phyloP scores from a whole-genome alignment of 2,797 vertebrate genomes.

The Megalops cyprinoides region DNA sequence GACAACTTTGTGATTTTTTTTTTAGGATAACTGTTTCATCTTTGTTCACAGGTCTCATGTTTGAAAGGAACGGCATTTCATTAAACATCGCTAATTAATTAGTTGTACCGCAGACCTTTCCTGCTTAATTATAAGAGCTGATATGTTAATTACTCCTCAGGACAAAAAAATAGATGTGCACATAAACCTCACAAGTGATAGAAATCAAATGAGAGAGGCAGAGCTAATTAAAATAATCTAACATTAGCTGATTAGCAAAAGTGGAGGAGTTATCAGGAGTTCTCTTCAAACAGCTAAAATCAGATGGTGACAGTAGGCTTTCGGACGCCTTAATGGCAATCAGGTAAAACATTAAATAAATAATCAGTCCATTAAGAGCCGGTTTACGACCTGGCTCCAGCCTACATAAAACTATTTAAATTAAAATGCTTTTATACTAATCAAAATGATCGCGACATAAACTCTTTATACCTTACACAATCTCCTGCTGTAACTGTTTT shows the following conservation, averaged over 20 bases:
- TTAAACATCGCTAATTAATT: constrained; percentile 58
- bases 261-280: constrained; percentile 51
- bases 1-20: neutral
- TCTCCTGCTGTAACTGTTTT: constrained; percentile 40
- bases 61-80: constrained; percentile 49
- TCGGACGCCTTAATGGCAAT: constrained; percentile 47
- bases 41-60: neutral
- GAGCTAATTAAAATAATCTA: constrained; percentile 61
- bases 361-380: constrained; percentile 57
- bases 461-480: constrained; percentile 8
- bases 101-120: constrained; percentile 45
- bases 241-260: constrained; percentile 59
- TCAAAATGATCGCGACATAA: constrained; percentile 50
- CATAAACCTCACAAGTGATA: constrained; percentile 58
- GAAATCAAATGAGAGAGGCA: constrained; percentile 55
- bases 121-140: constrained; percentile 56
- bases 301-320: constrained; percentile 31
- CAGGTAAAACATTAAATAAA: constrained; percentile 54
- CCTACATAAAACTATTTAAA: constrained; percentile 11
- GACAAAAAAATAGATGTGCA: constrained; percentile 54
- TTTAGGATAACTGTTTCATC: neutral
- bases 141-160: constrained; percentile 57
- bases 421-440: constrained; percentile 13
- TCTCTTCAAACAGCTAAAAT: constrained; percentile 35
- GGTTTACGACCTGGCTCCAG: constrained; percentile 44